phyloP scores from a whole-genome alignment of 2,113 vertebrate genomes.

The Semicossyphus pulcher region DNA sequence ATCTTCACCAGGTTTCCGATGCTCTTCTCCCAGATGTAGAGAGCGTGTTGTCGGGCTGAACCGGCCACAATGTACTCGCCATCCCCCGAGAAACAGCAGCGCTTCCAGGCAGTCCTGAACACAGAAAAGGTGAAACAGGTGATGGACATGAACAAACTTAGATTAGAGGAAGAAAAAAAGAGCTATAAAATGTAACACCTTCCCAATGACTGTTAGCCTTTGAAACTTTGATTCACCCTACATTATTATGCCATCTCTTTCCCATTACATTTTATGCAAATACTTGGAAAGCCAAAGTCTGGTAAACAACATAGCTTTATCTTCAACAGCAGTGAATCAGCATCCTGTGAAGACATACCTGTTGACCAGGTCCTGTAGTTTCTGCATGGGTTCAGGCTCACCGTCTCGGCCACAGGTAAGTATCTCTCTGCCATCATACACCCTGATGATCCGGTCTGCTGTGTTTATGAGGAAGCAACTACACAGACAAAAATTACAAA shows the following conservation, averaged over 20 bases:
- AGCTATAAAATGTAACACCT: neutral
- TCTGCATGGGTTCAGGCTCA: conserved; percentile 98
- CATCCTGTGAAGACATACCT: conserved; percentile 79
- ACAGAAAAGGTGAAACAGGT: neutral
- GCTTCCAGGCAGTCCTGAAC: conserved; percentile 97
- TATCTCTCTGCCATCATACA: conserved; percentile 97
- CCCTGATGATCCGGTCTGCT: conserved; percentile 95
- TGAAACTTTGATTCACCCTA: neutral
- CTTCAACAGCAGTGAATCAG: neutral
- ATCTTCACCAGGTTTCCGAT: conserved; percentile 99
- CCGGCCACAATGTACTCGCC: conserved; percentile 98
- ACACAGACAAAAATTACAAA: conserved; percentile 26
- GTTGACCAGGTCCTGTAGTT: conserved; percentile 97
- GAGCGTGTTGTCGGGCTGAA: conserved; percentile 94
- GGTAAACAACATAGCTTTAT: neutral
- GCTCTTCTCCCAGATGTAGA: conserved; percentile 99
- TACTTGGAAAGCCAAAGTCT: no score
- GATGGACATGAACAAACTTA: neutral
- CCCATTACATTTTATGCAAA: no score
- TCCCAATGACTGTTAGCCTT: neutral
- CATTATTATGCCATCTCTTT: no score
- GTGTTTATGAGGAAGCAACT: conserved; percentile 99
- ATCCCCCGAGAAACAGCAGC: conserved; percentile 98
- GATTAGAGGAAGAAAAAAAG: neutral
- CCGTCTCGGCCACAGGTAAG: conserved; percentile 96